Evolutionary conservation across 1,140 invertebrate genomes (phyloP).

Genomic region (Apocrypta bakeri): DNA sequence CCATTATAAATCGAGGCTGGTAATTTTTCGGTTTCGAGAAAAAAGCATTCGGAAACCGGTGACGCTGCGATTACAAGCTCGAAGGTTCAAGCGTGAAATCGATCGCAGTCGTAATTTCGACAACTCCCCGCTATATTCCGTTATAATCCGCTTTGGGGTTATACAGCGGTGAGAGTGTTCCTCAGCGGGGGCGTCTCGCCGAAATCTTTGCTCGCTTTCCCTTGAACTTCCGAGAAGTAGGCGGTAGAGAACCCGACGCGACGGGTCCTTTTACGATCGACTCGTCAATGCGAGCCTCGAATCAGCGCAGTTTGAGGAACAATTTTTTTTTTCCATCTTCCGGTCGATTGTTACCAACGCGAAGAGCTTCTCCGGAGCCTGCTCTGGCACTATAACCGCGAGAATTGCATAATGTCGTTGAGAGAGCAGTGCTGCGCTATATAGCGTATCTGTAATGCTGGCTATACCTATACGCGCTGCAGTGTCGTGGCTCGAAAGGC

Average conservation of each 20-base stretch:
- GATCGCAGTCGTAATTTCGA: slow-evolving; percentile 47
- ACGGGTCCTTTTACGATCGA: slow-evolving; percentile 59
- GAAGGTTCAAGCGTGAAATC: slow-evolving; percentile 47
- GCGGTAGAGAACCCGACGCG: not conserved
- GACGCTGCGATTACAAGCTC: not conserved
- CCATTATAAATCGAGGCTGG: too few species aligned
- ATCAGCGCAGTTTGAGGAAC: not conserved
- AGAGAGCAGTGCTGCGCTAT: too few species aligned
- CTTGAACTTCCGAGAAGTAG: slow-evolving; percentile 55
- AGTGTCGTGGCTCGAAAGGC: not conserved
- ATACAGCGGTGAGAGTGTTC: not conserved
- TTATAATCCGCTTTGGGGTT: slow-evolving; percentile 36
- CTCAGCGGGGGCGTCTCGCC: slow-evolving; percentile 40
- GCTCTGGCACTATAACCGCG: too few species aligned
- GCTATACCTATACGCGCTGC: too few species aligned
- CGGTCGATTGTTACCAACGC: slow-evolving; percentile 25
- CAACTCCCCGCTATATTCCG: slow-evolving; percentile 22
- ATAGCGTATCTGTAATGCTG: too few species aligned
- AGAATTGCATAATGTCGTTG: not conserved
- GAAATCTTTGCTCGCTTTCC: slow-evolving; percentile 58
- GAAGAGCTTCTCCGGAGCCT: not conserved
- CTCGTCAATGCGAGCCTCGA: slow-evolving; percentile 57
- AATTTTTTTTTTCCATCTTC: slow-evolving; percentile 20
- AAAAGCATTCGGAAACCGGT: not conserved
- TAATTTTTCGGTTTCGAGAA: not conserved